Evolutionary conservation across 2,888 invertebrate species (phyloP).

Genomic region (Atethmia centrago): DNA sequence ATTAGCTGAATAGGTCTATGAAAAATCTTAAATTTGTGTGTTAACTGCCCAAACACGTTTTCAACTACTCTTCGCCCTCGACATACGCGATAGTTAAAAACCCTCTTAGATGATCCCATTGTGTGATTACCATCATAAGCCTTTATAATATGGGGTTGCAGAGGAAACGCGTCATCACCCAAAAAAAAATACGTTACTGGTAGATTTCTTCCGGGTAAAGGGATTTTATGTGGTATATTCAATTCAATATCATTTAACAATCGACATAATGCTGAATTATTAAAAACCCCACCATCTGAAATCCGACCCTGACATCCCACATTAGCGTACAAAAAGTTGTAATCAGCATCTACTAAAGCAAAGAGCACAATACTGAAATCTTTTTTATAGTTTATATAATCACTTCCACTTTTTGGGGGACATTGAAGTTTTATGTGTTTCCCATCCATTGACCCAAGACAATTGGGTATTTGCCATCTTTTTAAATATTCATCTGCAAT

Average conservation of each 20-base stretch:
- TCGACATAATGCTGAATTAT: constrained; percentile 54
- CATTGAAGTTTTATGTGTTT: neutral
- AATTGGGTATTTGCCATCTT: constrained; percentile 4
- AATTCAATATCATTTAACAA: constrained; percentile 53
- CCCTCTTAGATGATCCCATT: constrained; percentile 51
- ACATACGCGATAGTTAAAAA: constrained; percentile 60
- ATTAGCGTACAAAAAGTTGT: constrained; percentile 70
- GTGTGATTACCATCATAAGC: constrained; percentile 62
- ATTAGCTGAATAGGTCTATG: constrained; percentile 49
- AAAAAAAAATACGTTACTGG: constrained; percentile 56
- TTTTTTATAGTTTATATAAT: constrained; percentile 4
- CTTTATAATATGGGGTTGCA: constrained; percentile 58
- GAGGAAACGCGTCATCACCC: constrained; percentile 55
- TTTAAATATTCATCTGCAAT: constrained; percentile 11
- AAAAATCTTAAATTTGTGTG: constrained; percentile 49
- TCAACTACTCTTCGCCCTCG: constrained; percentile 65
- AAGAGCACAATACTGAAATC: constrained; percentile 73
- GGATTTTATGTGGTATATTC: constrained; percentile 57
- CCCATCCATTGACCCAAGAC: constrained; percentile 6
- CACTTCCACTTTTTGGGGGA: constrained; percentile 14
- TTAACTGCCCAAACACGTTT: constrained; percentile 65
- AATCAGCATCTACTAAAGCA: constrained; percentile 75
- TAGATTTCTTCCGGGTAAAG: constrained; percentile 56
- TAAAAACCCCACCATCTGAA: constrained; percentile 63
- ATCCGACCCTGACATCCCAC: constrained; percentile 61